Evolutionary conservation across 1,140 invertebrate species (phyloP), one percentile per base, ranked within the genome.

Genomic region (Hycleus cichorii): DNA sequence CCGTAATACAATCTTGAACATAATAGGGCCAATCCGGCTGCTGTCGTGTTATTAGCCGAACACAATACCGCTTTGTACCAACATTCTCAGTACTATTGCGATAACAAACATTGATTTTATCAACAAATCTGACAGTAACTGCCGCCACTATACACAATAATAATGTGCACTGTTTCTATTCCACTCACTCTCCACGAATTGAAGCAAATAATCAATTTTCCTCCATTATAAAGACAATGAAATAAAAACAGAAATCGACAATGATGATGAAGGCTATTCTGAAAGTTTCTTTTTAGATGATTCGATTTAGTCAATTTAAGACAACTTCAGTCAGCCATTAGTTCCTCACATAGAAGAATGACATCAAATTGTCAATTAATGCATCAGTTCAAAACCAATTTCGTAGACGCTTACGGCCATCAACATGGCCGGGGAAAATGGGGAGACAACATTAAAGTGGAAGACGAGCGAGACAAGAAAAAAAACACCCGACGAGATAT

Each of bases 321-420:
- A 64, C 59, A 64, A 60, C 66, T 68, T 68, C 64, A 66, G 59
- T 58, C 61, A 49, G 62, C 66, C 62, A 68, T 68, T 68, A 68
- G 66, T 32, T 32, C 7, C 60, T 57, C 56, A 39, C 45, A 52
- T 57, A 64, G 32, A 68, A 68, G 66, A 68, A 68, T 68, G 63
- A 64, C 62, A 68, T 63, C 63, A 68, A 68, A 68, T 68, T 68
- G 66, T 66, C 66, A 66, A 68, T 68, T 68, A 68, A 68, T 66
- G 61, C 60, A 66, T 67, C 65, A 67, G 65, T 67, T 67, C 63
- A 67, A 65, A 67, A 65, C 63, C 65, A 67, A 67, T 68, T 68
- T 64, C 61, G 60, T 56, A 32, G 44, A n/a, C 49, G 64, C 64
- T 51, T 48, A 47, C 46, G 53, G 65, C 53, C 60, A 49, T 40